Percentiles rank a stretch among this genome's conserved stretches.
Evolutionary conservation across 1,140 invertebrate genomes (phyloP).

Genomic region (Trichoplusia ni): DNA sequence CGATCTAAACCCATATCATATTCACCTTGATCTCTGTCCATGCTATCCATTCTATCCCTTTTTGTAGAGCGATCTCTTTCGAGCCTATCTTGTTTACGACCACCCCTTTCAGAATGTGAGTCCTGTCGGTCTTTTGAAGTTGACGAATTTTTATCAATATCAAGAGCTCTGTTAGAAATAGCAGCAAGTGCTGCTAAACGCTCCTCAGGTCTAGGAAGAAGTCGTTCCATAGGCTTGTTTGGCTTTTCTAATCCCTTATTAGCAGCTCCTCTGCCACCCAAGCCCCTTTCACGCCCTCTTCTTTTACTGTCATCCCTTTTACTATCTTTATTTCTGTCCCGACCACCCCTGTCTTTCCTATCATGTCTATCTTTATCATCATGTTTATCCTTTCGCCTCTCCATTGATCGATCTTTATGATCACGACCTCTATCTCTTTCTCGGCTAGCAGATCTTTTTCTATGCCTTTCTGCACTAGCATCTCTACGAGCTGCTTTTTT

Average conservation of each 20-base stretch:
- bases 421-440: slow-evolving; percentile 74
- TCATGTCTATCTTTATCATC: slow-evolving; percentile 81
- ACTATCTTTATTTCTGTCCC: slow-evolving; percentile 82
- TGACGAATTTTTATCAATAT: slow-evolving; percentile 75
- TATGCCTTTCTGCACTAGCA: slow-evolving; percentile 72
- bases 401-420: slow-evolving; percentile 77
- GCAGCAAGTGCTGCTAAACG: slow-evolving; percentile 77
- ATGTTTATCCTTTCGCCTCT: slow-evolving; percentile 79
- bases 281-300: slow-evolving; percentile 68
- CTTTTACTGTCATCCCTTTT: slow-evolving; percentile 76
- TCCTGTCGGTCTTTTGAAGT: slow-evolving; percentile 78
- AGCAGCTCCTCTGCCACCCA: slow-evolving; percentile 64
- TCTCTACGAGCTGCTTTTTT: slow-evolving; percentile 74
- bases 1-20: slow-evolving; percentile 76
- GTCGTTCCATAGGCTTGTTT: slow-evolving; percentile 79
- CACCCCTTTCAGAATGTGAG: slow-evolving; percentile 74
- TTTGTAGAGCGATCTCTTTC: slow-evolving; percentile 75
- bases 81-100: slow-evolving; percentile 73
- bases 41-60: slow-evolving; percentile 73
- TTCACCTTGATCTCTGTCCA: slow-evolving; percentile 77
- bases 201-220: slow-evolving; percentile 78
- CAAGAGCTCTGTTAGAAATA: slow-evolving; percentile 77
- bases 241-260: slow-evolving; percentile 81
- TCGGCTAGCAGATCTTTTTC: slow-evolving; percentile 69
- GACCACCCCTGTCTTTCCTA: slow-evolving; percentile 84